Evolutionary conservation across 1,140 invertebrate species (phyloP).

Genomic region (Brachionus rotundiformis): DNA sequence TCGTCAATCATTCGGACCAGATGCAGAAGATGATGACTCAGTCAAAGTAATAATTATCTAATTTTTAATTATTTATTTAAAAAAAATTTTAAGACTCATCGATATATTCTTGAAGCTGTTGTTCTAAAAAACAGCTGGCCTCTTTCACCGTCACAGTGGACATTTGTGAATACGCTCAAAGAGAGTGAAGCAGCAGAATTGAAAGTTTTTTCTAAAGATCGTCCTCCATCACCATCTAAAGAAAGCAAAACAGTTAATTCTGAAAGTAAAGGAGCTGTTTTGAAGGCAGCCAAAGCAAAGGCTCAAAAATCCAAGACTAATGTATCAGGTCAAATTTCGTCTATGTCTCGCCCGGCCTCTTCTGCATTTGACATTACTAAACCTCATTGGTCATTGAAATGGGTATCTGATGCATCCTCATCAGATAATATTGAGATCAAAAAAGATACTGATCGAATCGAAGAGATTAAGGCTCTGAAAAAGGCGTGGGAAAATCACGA

Average conservation of each 20-base stretch:
- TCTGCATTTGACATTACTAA: conserved; percentile 60
- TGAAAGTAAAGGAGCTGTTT: conserved; percentile 55
- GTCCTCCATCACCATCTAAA: background rate
- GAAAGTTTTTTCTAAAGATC: conserved; percentile 54
- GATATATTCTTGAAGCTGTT: conserved; percentile 62
- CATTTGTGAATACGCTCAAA: conserved; percentile 62
- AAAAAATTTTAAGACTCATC: conserved; percentile 61
- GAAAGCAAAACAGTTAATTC: background rate
- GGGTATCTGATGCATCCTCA: conserved; percentile 59
- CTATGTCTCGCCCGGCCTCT: conserved; percentile 7
- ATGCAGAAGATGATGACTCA: conserved; percentile 15
- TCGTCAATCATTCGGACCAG: background rate
- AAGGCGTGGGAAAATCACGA: conserved; percentile 64
- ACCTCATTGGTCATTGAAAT: conserved; percentile 60
- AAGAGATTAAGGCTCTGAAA: conserved; percentile 63
- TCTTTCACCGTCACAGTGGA: conserved; percentile 59
- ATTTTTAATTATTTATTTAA: too few relatives aligned
- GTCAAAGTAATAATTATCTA: background rate
- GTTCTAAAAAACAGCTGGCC: conserved; percentile 63
- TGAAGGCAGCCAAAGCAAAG: conserved; percentile 54
- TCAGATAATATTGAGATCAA: conserved; percentile 62
- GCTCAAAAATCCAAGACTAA: conserved; percentile 55
- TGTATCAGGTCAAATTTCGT: conserved; percentile 29
- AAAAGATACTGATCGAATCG: conserved; percentile 62
- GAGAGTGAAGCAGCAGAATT: conserved; percentile 63